Base-by-base conservation (phyloP, 2,113 vertebrate genomes). In the Ophthalmotilapia sp. region DNA sequence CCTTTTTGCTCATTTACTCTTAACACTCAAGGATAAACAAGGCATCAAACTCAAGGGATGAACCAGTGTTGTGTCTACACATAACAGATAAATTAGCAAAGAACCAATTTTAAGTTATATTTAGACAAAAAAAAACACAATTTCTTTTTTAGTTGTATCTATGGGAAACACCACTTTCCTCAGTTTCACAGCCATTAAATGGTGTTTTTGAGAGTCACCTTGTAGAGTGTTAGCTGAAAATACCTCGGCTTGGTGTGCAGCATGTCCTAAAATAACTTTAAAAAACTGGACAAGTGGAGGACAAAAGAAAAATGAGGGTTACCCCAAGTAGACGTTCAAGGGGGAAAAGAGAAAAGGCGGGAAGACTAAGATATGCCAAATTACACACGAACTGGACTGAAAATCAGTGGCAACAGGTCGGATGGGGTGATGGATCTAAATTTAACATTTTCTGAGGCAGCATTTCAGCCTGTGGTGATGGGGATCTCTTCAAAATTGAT, bases 301-400 rank as follows among this genome's bases (percentile, higher is more conserved):
- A 26, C 3, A 70, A 70, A 42, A 15, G 3, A 70, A 15, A 23
- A 70, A 21, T 9, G n/a, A 38, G 62, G 62, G 19, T 21, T 68
- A 68, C 62, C 33, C 19, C n/a, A 8, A 68, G 3, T 21, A 38
- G 62, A n/a, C 1, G 3, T 68, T 33, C 2, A 13, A 14, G 33
- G 11, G 62, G 33, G 0, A 68, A 68, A 68, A 23, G 0, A 38
- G 7, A 70, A 70, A 42, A 0, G 19, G 5, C 2, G 7, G 12
- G 7, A 42, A 42, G 36, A 23, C 65, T 70, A 13, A 23, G 36
- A 40, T 15, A 42, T 0, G 36, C 19, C 12, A 23, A 23, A 9
- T 45, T 42, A 45, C 13, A 70, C 65, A 45, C 8, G 5, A 70
- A 70, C 38, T 45, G 38, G 13, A 45, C 21, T 70, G 13, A 70